Percentiles rank a stretch among this genome's conserved stretches.
phyloP scores from a whole-genome alignment of 2,113 vertebrate genomes.

The Fulica atra region DNA sequence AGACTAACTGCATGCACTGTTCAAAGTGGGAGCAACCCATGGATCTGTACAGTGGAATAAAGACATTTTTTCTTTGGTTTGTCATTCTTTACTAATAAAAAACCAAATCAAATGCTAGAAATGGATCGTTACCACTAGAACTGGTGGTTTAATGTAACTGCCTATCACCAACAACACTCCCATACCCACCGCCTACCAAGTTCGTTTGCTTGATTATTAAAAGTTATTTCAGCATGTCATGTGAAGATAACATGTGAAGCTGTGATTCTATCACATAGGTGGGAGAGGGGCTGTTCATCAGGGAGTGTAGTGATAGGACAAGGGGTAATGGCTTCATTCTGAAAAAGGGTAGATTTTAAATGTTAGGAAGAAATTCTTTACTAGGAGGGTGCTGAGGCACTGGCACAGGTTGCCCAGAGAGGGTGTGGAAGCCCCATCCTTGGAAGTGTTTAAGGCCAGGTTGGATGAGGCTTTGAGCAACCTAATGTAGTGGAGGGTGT shows the following conservation, averaged over 20 bases:
- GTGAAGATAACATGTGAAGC: background rate
- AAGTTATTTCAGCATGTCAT: background rate
- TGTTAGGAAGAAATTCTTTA: too few species aligned
- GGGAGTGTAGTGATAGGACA: too few species aligned
- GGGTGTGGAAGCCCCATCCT: too few species aligned
- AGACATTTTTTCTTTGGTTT: background rate
- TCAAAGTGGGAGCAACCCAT: background rate
- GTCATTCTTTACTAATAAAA: background rate
- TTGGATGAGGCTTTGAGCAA: too few species aligned
- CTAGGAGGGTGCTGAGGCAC: too few species aligned
- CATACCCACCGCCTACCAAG: fast-evolving
- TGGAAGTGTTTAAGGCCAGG: too few species aligned
- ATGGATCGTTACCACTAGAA: background rate
- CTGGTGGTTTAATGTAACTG: background rate
- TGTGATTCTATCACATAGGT: background rate
- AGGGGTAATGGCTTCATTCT: too few species aligned
- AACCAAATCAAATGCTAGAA: background rate
- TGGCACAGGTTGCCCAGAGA: too few species aligned
- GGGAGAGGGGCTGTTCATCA: too few species aligned
- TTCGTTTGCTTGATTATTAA: background rate
- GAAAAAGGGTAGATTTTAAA: too few species aligned
- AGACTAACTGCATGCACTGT: background rate
- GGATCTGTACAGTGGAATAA: background rate
- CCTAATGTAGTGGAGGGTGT: too few species aligned
- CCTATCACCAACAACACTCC: background rate